These are phyloP conservation scores for Phrynocephalus versicolor DNA, from an alignment of 2,113 vertebrate genomes.

Conservation along the genomic window DNA sequence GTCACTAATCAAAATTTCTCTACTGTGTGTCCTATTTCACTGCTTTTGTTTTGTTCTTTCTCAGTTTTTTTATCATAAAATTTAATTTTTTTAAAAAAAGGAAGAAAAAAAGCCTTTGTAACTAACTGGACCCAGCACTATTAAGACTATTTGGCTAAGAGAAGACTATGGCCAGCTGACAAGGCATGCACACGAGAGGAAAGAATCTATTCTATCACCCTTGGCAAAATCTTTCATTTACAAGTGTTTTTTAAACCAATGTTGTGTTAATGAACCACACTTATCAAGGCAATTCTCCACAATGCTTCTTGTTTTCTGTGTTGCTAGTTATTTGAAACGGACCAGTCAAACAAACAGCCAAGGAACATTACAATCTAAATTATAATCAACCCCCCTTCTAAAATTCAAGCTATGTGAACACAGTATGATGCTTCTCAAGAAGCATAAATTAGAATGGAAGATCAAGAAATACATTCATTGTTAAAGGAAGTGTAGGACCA, in stretches of 20 bases:
- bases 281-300: neutral
- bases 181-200: neutral
- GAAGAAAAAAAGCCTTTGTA: too few relatives aligned
- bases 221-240: neutral
- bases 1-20: neutral
- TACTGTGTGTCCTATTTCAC: too few relatives aligned
- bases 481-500: neutral
- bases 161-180: neutral
- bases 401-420: neutral
- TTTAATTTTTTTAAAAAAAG: neutral
- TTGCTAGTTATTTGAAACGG: neutral
- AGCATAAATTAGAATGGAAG: slow-evolving; percentile 21
- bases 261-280: neutral
- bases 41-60: too few relatives aligned
- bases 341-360: neutral
- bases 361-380: neutral
- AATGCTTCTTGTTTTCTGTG: neutral
- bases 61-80: neutral
- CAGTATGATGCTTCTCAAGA: neutral
- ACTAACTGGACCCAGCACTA: neutral
- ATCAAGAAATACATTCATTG: neutral
- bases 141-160: neutral
- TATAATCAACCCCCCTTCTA: neutral
- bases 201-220: too few relatives aligned
- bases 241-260: neutral